These are phyloP conservation scores for Coecobrya sp. DNA, from an alignment of 2,888 invertebrate species.

Conservation along the genomic window DNA sequence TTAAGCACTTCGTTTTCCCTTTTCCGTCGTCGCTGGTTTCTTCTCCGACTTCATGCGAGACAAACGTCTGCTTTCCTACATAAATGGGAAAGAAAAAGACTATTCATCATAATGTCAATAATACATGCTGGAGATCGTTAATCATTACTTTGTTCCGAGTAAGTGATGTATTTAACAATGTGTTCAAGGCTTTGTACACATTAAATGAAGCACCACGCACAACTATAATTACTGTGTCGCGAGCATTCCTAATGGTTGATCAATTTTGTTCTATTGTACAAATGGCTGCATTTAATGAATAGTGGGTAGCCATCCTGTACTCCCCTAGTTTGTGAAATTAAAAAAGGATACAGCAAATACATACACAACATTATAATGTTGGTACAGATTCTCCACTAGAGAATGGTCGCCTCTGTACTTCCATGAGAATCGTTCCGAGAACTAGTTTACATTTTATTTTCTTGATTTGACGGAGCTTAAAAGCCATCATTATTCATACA, in stretches of 20 bases:
- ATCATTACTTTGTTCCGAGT: slow-evolving; percentile 75
- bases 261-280: slow-evolving; percentile 20
- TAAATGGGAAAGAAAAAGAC: slow-evolving; percentile 66
- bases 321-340: neutral
- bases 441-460: too few species aligned
- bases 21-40: slow-evolving; percentile 20
- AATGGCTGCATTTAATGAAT: neutral
- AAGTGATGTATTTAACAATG: slow-evolving; percentile 70
- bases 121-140: slow-evolving; percentile 69
- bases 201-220: slow-evolving; percentile 1
- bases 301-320: neutral
- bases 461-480: too few species aligned
- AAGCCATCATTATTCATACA: too few species aligned
- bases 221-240: slow-evolving; percentile 17
- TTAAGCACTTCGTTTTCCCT: slow-evolving; percentile 9
- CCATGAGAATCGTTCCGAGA: too few species aligned
- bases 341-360: neutral
- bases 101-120: slow-evolving; percentile 80
- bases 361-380: neutral
- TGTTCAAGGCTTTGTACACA: slow-evolving; percentile 8
- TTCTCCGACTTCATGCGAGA: slow-evolving; percentile 47
- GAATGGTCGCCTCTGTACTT: neutral
- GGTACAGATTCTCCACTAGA: neutral
- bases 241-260: slow-evolving; percentile 18
- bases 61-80: slow-evolving; percentile 52